These are phyloP conservation scores for Furnarius figulus DNA, from an alignment of 2,113 vertebrate genomes.

Conservation along the genomic window DNA sequence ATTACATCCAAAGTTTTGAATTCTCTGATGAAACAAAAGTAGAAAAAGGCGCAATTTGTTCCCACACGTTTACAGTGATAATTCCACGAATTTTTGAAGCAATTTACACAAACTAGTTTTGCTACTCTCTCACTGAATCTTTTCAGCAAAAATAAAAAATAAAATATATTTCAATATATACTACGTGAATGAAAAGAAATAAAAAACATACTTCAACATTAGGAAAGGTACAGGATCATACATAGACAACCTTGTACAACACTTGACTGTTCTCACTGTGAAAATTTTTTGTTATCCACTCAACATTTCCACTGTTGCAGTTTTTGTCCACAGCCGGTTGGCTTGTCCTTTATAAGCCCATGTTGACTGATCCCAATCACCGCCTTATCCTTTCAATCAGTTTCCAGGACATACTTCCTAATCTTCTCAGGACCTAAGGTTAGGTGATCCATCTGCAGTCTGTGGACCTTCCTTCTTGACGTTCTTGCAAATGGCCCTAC, in stretches of 20 bases:
- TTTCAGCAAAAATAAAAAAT: not conserved
- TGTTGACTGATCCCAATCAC: not conserved
- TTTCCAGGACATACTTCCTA: not conserved
- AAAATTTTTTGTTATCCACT: not conserved
- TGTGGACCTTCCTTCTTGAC: not conserved
- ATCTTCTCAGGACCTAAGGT: not conserved
- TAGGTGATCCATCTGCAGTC: not conserved
- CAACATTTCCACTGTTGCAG: not conserved
- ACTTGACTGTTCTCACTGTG: not conserved
- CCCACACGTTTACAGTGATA: not conserved
- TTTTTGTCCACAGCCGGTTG: not conserved
- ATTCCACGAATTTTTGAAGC: not conserved
- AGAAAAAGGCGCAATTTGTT: not conserved
- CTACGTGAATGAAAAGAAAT: not conserved
- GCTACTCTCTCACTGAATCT: not conserved
- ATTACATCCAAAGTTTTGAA: not conserved
- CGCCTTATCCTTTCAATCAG: not conserved
- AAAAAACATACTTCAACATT: not conserved
- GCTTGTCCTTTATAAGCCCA: not conserved
- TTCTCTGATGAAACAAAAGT: not conserved
- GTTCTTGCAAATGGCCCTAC: not conserved
- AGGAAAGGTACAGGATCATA: not conserved
- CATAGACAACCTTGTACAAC: not conserved
- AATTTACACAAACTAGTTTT: not conserved
- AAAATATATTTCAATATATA: not conserved